Percentiles rank a stretch among this genome's conserved stretches.
These are phyloP conservation scores for Rhamphomyia laevipes DNA, from an alignment of 2,888 invertebrate genomes.

Conservation along the genomic window DNA sequence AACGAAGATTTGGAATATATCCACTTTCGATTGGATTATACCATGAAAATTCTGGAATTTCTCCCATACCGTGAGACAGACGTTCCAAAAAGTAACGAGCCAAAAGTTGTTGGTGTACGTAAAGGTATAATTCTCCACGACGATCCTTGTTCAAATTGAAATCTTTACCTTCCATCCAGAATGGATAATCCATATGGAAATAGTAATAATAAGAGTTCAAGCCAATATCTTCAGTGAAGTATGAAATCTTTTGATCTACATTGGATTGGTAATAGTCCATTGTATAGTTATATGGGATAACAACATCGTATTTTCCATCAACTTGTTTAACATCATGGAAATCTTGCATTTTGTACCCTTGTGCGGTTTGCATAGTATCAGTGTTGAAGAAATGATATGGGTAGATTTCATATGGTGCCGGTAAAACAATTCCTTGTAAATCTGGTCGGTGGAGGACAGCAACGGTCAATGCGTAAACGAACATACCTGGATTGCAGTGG, in stretches of 20 bases:
- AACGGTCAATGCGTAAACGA: conserved; percentile 46
- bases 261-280: conserved; percentile 41
- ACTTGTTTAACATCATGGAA: conserved; percentile 7
- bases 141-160: conserved; percentile 41
- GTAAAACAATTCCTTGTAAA: conserved; percentile 43
- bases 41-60: conserved; percentile 47
- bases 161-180: conserved; percentile 47
- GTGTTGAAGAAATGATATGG: conserved; percentile 49
- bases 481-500: conserved; percentile 46
- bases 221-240: conserved; percentile 60
- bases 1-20: conserved; percentile 48
- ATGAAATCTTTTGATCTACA: conserved; percentile 47
- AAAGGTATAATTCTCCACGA: conserved; percentile 54
- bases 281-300: conserved; percentile 48
- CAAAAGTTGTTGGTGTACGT: conserved; percentile 52
- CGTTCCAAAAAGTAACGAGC: conserved; percentile 61
- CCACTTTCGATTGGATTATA: conserved; percentile 39
- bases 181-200: conserved; percentile 49
- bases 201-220: conserved; percentile 54
- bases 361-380: conserved; percentile 38
- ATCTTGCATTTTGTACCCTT: background rate
- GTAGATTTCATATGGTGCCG: conserved; percentile 50
- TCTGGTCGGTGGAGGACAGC: conserved; percentile 47
- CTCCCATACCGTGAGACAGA: conserved; percentile 50
- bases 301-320: conserved; percentile 18